Evolutionary conservation across 2,113 vertebrate genomes (phyloP).

Genomic region (Mola mola): DNA sequence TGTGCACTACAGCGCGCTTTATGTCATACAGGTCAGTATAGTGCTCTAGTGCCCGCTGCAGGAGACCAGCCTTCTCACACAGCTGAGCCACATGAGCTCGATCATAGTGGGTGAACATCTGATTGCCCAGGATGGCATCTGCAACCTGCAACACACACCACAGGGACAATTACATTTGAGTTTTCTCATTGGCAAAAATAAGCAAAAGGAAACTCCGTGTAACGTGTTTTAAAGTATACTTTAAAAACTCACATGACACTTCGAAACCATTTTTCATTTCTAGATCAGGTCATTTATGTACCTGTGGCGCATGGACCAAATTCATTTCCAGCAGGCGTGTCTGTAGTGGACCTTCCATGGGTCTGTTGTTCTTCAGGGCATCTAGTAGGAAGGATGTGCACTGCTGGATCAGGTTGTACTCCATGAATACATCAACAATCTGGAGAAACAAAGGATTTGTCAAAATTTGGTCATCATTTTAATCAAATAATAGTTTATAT

Average conservation of each 20-base stretch:
- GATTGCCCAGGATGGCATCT: conserved; percentile 97
- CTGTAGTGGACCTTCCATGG: conserved; percentile 95
- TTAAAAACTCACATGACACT: too few relatives aligned
- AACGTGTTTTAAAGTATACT: too few relatives aligned
- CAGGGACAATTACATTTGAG: conserved; percentile 7
- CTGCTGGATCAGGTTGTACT: conserved; percentile 99
- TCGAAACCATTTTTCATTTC: too few relatives aligned
- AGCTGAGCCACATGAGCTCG: conserved; percentile 97
- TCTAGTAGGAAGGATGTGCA: conserved; percentile 98
- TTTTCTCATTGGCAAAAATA: too few relatives aligned
- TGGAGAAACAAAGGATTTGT: conserved; percentile 68
- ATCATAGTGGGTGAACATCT: conserved; percentile 99
- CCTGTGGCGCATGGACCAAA: conserved; percentile 97
- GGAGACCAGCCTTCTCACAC: conserved; percentile 96
- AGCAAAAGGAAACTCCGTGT: too few relatives aligned
- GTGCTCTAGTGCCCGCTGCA: conserved; percentile 97
- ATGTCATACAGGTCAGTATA: conserved; percentile 98
- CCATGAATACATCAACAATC: conserved; percentile 99
- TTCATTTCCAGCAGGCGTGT: conserved; percentile 99
- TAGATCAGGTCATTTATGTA: too few relatives aligned
- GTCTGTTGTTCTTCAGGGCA: conserved; percentile 97
- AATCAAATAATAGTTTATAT: too few relatives aligned
- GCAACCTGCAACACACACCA: conserved; percentile 85
- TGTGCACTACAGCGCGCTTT: conserved; percentile 97
- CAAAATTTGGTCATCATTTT: too few relatives aligned